Evolutionary conservation across 2,888 invertebrate species (phyloP), one percentile per base, ranked within the genome.

Genomic region (Agrotis exclamationis): DNA sequence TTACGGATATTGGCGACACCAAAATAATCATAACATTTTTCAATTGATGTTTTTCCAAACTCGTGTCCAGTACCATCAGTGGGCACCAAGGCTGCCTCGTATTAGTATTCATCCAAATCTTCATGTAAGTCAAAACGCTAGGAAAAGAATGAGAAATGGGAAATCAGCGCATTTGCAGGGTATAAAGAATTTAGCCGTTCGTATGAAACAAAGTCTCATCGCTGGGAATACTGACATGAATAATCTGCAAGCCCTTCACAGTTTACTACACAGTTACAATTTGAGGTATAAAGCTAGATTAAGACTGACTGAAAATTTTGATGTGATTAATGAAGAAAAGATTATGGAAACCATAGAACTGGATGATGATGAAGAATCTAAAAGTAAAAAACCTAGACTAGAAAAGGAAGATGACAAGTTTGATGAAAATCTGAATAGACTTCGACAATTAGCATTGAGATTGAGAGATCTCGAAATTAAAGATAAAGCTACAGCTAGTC

Each of bases 331-430:
- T 63, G 90, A 91, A 67, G 90, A 91, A 59, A 85, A 80, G 45
- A 86, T 92, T 57, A 78, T 93, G n/a, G 95, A 94, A 75, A 94
- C 94, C 0, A 94, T 96, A 47, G 90, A 92, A 54, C 70, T 95
- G 18, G 93, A 94, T 20, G 93, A 92, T 63, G 94, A 93, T 47
- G 93, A 91, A 18, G 90, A 89, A 68, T 74, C 87, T 20, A 80
- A 59, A 63, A 82, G 70, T 28, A 95, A 94, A 86, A 93, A 83
- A 67, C 83, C 80, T 11, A 89, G 85, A 70, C 58, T 78, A 5
- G 78, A 83, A 18, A 79, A 87, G 44, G 78, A 85, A 4, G 63
- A 68, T 47, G 81, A 83, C 44, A 76, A 71, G 6, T 91, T 89
- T 76, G 85, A 91, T 51, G 88, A 89, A 50, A 91, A 94, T 82